These are phyloP conservation scores for Achatina immaculata DNA, from an alignment of 1,140 invertebrate genomes.

Conservation along the genomic window DNA sequence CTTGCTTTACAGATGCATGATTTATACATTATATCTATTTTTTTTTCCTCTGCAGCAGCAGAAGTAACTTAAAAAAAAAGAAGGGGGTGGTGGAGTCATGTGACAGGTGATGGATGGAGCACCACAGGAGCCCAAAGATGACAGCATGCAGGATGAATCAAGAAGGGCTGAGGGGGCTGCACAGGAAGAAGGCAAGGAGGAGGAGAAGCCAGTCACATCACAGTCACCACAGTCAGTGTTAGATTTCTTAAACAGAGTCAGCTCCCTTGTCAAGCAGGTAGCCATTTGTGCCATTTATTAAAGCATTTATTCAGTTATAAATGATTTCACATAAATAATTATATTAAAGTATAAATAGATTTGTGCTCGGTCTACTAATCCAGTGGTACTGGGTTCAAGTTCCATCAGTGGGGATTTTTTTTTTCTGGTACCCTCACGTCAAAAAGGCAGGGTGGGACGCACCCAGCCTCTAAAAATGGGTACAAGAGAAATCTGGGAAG, in stretches of 20 bases:
- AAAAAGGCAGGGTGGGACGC: no score
- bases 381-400: no score
- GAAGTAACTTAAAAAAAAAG: background rate
- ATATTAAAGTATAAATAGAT: no score
- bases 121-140: slow-evolving; percentile 29
- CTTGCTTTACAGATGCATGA: background rate
- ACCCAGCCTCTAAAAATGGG: no score
- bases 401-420: no score
- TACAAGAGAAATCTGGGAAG: no score
- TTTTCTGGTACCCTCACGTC: no score
- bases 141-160: slow-evolving; percentile 4
- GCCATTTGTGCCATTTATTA: no score
- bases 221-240: background rate
- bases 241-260: slow-evolving; percentile 41
- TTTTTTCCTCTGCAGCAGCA: background rate
- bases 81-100: background rate
- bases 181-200: background rate
- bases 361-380: no score
- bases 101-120: slow-evolving; percentile 39
- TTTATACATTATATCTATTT: background rate
- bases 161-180: background rate
- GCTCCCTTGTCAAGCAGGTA: slow-evolving; percentile 20
- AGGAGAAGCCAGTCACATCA: background rate
- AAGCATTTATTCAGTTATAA: no score
- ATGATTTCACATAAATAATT: no score